A percentile compares a stretch with the other conserved stretches of the same genome.
phyloP scores from a whole-genome alignment of 92 coral and sea anemone species.

The Metridium senile region DNA sequence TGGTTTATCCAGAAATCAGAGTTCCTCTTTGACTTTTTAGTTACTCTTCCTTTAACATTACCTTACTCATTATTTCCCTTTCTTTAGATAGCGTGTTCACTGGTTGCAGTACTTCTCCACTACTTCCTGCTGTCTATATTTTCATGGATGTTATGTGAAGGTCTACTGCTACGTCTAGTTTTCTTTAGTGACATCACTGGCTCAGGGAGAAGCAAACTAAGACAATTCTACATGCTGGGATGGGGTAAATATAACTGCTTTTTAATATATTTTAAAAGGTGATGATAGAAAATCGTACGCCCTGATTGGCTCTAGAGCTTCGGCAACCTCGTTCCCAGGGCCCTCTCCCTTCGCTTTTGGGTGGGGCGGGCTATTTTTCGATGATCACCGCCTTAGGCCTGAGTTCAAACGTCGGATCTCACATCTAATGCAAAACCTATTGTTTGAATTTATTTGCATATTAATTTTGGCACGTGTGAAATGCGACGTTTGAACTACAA shows the following conservation, averaged over 20 bases:
- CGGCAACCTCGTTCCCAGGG: too few relatives aligned
- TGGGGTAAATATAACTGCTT: constrained; percentile 36
- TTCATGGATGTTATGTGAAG: constrained; percentile 61
- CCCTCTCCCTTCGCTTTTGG: too few relatives aligned
- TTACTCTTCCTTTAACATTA: background rate
- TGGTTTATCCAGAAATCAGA: too few relatives aligned
- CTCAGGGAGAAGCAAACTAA: constrained; percentile 43
- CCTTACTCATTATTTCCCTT: background rate
- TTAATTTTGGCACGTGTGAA: too few relatives aligned
- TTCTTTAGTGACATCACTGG: constrained; percentile 53
- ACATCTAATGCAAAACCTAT: background rate
- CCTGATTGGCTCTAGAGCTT: too few relatives aligned
- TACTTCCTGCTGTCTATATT: constrained; percentile 49
- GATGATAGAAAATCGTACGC: background rate
- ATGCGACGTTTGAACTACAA: too few relatives aligned
- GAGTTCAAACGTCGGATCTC: too few relatives aligned
- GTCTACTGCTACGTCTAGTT: constrained; percentile 45
- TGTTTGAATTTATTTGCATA: too few relatives aligned
- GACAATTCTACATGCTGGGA: constrained; percentile 46
- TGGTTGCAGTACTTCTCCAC: constrained; percentile 46
- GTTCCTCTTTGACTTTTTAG: too few relatives aligned
- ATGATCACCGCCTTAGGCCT: too few relatives aligned
- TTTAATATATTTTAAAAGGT: background rate
- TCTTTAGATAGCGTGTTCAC: constrained; percentile 37
- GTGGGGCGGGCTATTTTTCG: too few relatives aligned